Percentiles rank a stretch among this genome's conserved stretches.
Evolutionary conservation across 2,797 vertebrate genomes (phyloP).

Genomic region (Centropyge bicolor): DNA sequence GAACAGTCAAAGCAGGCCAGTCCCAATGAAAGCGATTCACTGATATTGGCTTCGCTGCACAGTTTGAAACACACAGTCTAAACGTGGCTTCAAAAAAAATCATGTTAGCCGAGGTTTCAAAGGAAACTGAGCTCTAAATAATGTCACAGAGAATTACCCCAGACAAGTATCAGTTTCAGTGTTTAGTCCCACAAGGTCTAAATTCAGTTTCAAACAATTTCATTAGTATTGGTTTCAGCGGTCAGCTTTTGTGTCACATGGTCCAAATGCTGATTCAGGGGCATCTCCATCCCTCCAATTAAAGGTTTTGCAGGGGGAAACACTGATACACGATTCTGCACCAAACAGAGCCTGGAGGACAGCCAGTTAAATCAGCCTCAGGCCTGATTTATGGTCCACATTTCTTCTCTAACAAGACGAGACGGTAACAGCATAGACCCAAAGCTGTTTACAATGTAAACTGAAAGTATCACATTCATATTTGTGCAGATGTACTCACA

Average conservation of each 20-base stretch:
- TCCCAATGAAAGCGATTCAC: conserved; percentile 45
- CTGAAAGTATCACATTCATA: conserved; percentile 27
- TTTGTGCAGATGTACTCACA: neutral
- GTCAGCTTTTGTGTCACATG: conserved; percentile 20
- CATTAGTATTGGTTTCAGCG: conserved; percentile 40
- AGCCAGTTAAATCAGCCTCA: conserved; percentile 50
- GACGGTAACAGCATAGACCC: conserved; percentile 41
- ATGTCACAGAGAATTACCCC: conserved; percentile 6
- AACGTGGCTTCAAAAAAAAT: conserved; percentile 38
- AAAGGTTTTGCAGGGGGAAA: conserved; percentile 43
- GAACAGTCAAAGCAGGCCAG: conserved; percentile 8
- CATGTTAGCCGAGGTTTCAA: conserved; percentile 35
- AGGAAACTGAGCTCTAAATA: conserved; percentile 22
- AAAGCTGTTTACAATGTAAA: conserved; percentile 47
- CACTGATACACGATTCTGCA: conserved; percentile 45
- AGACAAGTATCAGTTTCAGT: conserved; percentile 12
- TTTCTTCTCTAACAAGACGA: conserved; percentile 58
- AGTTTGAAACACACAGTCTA: conserved; percentile 39
- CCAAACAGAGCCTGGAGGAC: conserved; percentile 47
- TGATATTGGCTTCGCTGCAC: conserved; percentile 34
- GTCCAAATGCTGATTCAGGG: conserved; percentile 51
- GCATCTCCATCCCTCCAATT: conserved; percentile 44
- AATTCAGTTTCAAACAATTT: conserved; percentile 29
- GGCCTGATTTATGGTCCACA: conserved; percentile 64
- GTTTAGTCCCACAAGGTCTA: conserved; percentile 15